Conservation (phyloP, 2,888 invertebrate genomes). For the Lissocephala sabroskyi region DNA sequence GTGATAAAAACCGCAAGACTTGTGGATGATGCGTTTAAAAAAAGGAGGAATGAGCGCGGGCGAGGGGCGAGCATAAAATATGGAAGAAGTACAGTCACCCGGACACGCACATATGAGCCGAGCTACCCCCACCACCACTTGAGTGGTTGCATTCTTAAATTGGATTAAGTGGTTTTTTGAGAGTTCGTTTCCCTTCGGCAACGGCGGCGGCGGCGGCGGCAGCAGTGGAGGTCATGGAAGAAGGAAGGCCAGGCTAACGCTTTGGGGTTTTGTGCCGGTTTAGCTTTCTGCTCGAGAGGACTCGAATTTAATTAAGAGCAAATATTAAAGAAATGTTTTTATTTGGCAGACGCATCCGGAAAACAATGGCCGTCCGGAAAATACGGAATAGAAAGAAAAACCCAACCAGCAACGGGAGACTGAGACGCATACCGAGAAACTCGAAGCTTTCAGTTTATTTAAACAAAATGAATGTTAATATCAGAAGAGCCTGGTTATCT, state of each 20-base stretch:
- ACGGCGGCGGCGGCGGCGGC: too few relatives aligned
- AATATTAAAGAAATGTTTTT: conserved; percentile 52
- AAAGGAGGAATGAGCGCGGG: not conserved
- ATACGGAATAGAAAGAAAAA: not conserved
- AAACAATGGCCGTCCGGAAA: not conserved
- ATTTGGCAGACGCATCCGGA: conserved; percentile 11
- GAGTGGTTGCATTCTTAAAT: conserved; percentile 65
- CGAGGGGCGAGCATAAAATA: not conserved
- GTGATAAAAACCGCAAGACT: conserved; percentile 28
- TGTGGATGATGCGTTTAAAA: not conserved
- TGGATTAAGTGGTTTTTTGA: conserved; percentile 63
- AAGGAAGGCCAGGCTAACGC: too few relatives aligned
- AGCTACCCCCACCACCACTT: conserved; percentile 27
- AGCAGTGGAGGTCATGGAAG: too few relatives aligned
- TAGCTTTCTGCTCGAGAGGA: conserved; percentile 41
- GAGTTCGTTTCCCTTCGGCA: conserved; percentile 20
- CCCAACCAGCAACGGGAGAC: not conserved
- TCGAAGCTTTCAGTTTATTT: conserved; percentile 13
- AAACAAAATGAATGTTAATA: conserved; percentile 3
- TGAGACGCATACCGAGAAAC: not conserved
- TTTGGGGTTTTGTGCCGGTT: conserved; percentile 21
- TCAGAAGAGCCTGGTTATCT: conserved; percentile 3
- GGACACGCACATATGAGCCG: conserved; percentile 1
- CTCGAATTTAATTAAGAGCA: conserved; percentile 58
- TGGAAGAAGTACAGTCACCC: conserved; percentile 14